Evolutionary conservation across 2,888 invertebrate genomes (phyloP), one percentile per base, ranked within the genome.

Genomic region (Venusia cambrica): DNA sequence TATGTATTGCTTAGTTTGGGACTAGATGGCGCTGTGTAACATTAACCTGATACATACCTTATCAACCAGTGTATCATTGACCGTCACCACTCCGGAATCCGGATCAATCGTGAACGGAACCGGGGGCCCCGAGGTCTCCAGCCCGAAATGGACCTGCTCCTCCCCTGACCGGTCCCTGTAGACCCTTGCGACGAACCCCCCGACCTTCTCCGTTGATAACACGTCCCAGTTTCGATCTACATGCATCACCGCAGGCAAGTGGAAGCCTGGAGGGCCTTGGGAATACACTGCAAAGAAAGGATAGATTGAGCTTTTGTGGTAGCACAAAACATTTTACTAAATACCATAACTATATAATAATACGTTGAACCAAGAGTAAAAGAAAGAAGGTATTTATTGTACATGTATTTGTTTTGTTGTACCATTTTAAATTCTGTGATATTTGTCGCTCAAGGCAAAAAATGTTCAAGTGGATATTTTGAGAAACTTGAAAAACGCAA

Each of bases 41-140:
- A 5, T 24, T 6, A 22, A 4, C 5, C 19, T 4, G 6, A 12
- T 90, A n/a, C n/a, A n/a, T 84, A 96, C 96, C 88, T 92, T 90
- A 63, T 93, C 93, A 55, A 76, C 73, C 14, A 96, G 87, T 0
- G 94, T 92, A 61, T 95, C 92, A 59, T 95, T 95, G 26, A 96
- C 89, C 55, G 90, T 92, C 29, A 96, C 93, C 2, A 91, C 91
- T 13, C 96, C 96, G 0, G 92, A 93, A 2, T 80, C 77, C 16
- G 91, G 89, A 71, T 96, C 91, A 42, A 97, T 95, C 21, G 88
- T 77, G 67, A 96, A 96, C 1, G 95, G 95, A 9, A 93, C 83
- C 2, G 89, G 89, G 0, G 81, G 75, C 0, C 80, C 84, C 1
- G 63, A 64, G 0, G 91, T 90, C 66, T 94, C 94, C 43, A 95